Evolutionary conservation across 2,797 vertebrate species (phyloP).

Genomic region (Pangasius mekongensis): DNA sequence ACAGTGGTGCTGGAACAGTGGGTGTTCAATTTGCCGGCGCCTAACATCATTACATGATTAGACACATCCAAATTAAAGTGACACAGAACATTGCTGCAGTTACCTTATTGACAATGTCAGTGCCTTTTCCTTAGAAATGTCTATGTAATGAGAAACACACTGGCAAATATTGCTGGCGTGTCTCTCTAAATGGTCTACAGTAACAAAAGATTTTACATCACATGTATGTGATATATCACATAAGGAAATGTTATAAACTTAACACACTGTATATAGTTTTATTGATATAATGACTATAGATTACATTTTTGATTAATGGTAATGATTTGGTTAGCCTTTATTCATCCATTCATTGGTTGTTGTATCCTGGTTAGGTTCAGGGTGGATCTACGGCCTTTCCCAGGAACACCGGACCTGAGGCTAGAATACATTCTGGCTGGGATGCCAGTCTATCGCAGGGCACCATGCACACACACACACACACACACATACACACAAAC

Average conservation of each 20-base stretch:
- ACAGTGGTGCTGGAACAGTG: slow-evolving; percentile 52
- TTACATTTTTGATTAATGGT: neutral
- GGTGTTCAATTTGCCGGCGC: slow-evolving; percentile 54
- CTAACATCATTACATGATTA: slow-evolving; percentile 60
- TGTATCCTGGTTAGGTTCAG: neutral
- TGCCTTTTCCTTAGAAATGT: slow-evolving; percentile 22
- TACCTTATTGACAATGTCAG: slow-evolving; percentile 44
- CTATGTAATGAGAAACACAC: neutral
- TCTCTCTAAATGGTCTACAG: neutral
- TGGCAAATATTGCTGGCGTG: neutral
- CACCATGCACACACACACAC: neutral
- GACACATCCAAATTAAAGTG: slow-evolving; percentile 56
- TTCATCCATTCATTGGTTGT: neutral
- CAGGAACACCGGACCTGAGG: neutral
- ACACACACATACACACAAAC: neutral
- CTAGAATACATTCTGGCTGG: neutral
- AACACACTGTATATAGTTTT: neutral
- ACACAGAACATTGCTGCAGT: slow-evolving; percentile 42
- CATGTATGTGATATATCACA: no score
- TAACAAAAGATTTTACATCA: neutral
- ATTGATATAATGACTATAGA: neutral
- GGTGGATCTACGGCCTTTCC: neutral
- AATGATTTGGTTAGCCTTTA: neutral
- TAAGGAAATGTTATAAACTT: neutral
- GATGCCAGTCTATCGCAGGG: neutral